Base-by-base conservation (phyloP, 2,797 vertebrate genomes). In the Phyllotis vaccarum region DNA sequence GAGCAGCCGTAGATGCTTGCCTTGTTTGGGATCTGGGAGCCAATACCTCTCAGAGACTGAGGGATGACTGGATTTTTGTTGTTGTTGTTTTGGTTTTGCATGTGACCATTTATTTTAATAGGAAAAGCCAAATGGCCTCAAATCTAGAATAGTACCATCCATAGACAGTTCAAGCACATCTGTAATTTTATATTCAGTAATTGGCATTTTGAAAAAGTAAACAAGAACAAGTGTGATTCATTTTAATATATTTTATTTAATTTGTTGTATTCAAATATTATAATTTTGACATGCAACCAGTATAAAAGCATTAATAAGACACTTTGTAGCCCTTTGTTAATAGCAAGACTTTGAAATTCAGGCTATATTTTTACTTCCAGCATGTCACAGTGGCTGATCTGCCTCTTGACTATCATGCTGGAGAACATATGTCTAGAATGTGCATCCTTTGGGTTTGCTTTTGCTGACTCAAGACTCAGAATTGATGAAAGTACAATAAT, bases 201-300 rank as follows among this genome's bases (percentile, higher is more conserved):
- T 43, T 56, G 24, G 7, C 11, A 37, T 56, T 12, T 82, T 68
- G 24, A 58, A 85, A 66, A 80, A 70, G 22, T 49, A 62, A 89
- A 70, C 93, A 72, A 70, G 52, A 90, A 78, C 11, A 70, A 56
- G 49, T 75, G 12, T 79, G 54, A 87, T n/a, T 89, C 37, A 75
- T 92, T 85, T 86, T 62, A 52, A 64, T 52, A 49, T 12, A n/a
- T 94, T 93, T 74, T 75, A n/a, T 89, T 89, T 54, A 79, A 86
- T 16, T 88, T 21, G 0, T 21, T 21, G 21, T n/a, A 37, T 31
- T 49, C 52, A 83, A 31, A 21, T 92, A 54, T 49, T 60, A 40
- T n/a, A 86, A 52, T 46, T 68, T 86, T 56, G 74, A 56, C 74
- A 29, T 66, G 49, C 9, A 52, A 37, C 86, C 29, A 1, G 46